Base-by-base conservation (phyloP, 1,140 invertebrate species). In the roundworm (Caenorhabditis elegans) region DNA sequence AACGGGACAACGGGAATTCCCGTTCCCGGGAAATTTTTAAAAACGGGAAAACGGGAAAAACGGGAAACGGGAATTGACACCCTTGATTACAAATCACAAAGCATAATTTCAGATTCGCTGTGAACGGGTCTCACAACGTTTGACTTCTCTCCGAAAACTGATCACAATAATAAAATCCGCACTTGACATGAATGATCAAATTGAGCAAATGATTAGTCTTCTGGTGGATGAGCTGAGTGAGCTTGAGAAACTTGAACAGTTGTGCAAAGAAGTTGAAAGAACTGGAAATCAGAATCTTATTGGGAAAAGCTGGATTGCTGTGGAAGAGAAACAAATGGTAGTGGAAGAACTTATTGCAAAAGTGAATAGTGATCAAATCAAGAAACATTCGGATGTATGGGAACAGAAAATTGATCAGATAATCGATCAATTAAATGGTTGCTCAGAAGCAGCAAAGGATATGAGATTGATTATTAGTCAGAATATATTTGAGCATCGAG, bases 401-500 rank as follows among this genome's bases (percentile, higher is more conserved):
- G 47, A 51, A 3, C 19, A 39, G 1, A 81, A 81, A 36, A 76
- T 81, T 19, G 53, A 76, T 46, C n/a, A 49, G 31, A 43, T 81
- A 22, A 76, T 81, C 13, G 80, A 81, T 47, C 31, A 60, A 31
- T 47, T 81, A 24, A 51, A 43, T 60, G 80, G 80, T 1, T 39
- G 28, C 26, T 36, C 65, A 17, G 80, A 81, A 17, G n/a, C 2
- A 0, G 34, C 80, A 8, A 81, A 81, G 47, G 80, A 81, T 36
- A 81, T 81, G 53, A 53, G 80, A 47, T 11, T 70, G 13, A 81
- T 81, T 36, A 39, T 81, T 19, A 28, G 17, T 53, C 80, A 81
- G 39, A 70, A 60, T 46, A 81, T 81, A 39, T 81, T 70, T 22
- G 80, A 81, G 19, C 80, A 81, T 51, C 80, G 80, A 43, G 34